These are phyloP conservation scores for Rhyacichthys aspro DNA, from an alignment of 2,797 vertebrate genomes.

Conservation along the genomic window DNA sequence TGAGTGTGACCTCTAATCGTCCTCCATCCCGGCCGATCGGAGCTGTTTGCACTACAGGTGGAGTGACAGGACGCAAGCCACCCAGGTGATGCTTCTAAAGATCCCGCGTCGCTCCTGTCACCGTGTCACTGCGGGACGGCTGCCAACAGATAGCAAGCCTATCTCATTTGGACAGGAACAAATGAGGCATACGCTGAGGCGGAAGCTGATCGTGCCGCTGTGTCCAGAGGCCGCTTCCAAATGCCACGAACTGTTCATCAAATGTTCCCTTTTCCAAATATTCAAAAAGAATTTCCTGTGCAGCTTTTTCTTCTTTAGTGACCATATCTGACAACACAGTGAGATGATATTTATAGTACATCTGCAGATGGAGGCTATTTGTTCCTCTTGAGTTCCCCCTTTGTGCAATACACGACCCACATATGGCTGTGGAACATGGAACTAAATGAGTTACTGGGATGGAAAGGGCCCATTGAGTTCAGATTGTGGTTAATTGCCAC, in stretches of 20 bases:
- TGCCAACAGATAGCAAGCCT: constrained; percentile 55
- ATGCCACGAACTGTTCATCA: constrained; percentile 24
- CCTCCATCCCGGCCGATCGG: constrained; percentile 26
- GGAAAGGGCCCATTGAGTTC: constrained; percentile 38
- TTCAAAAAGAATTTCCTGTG: constrained; percentile 28
- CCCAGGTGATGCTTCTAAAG: constrained; percentile 46
- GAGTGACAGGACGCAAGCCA: constrained; percentile 36
- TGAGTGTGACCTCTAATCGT: constrained; percentile 52
- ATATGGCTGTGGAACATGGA: constrained; percentile 23
- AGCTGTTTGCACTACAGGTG: constrained; percentile 22
- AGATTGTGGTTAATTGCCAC: constrained; percentile 19
- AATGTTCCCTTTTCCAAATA: constrained; percentile 21
- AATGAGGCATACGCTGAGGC: constrained; percentile 55
- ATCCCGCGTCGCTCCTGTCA: constrained; percentile 32
- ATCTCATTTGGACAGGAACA: constrained; percentile 67
- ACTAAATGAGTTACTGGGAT: constrained; percentile 56
- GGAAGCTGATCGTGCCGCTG: constrained; percentile 38
- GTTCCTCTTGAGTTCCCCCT: constrained; percentile 55
- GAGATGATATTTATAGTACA: constrained; percentile 43
- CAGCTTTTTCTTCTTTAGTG: constrained; percentile 22
- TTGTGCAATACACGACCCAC: constrained; percentile 15
- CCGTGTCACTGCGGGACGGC: constrained; percentile 43
- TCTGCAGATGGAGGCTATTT: constrained; percentile 61
- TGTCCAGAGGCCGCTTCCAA: constrained; percentile 41
- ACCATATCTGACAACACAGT: constrained; percentile 26